Conservation (phyloP, 1,140 invertebrate genomes). For the Halictus rubicundus region DNA sequence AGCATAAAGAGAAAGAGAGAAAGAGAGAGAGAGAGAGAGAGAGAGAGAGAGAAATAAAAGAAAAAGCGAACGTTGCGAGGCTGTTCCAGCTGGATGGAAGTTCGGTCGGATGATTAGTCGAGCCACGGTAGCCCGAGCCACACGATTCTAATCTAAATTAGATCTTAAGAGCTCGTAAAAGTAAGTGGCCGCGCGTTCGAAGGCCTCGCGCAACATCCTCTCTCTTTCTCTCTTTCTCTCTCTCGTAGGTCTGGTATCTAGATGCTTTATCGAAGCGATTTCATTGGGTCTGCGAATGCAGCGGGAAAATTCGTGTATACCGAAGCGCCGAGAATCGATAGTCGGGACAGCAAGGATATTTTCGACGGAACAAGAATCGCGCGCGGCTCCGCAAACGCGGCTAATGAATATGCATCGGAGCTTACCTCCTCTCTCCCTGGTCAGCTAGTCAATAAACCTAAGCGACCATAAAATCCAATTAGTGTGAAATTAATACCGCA, state of each 20-base stretch:
- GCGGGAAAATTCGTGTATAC: too few relatives aligned
- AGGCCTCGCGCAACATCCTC: conserved; percentile 25
- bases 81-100: conserved; percentile 9
- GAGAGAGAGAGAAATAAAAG: too few relatives aligned
- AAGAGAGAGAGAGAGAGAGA: not conserved
- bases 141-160: conserved; percentile 68
- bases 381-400: conserved; percentile 35
- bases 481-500: conserved; percentile 76
- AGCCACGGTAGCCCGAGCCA: conserved; percentile 56
- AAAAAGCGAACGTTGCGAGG: not conserved
- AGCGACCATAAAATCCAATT: conserved; percentile 80
- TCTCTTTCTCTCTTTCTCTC: not conserved
- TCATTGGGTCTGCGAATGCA: not conserved
- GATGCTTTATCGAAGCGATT: conserved; percentile 45
- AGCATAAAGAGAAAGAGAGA: not conserved
- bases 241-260: conserved; percentile 22
- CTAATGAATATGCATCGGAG: conserved; percentile 75
- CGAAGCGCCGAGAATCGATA: too few relatives aligned
- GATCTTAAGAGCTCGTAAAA: conserved; percentile 68
- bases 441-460: conserved; percentile 74
- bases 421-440: conserved; percentile 44
- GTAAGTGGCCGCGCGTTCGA: conserved; percentile 58
- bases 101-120: conserved; percentile 43
- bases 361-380: conserved; percentile 30
- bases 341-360: too few relatives aligned